phyloP scores from a whole-genome alignment of 2,113 vertebrate genomes.

The Tursiops truncatus region DNA sequence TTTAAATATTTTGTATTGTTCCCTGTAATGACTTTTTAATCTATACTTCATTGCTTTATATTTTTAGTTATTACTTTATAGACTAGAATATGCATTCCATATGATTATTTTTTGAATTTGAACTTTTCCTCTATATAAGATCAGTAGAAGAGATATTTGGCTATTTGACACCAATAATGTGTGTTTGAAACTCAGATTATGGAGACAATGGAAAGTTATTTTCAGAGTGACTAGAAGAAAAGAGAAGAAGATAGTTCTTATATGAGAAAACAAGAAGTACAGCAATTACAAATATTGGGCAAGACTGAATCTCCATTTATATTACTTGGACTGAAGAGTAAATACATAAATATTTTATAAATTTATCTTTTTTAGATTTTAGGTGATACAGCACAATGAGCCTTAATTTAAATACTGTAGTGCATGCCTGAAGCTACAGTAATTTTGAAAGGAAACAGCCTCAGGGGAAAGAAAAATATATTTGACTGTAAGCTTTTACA shows the following conservation, averaged over 20 bases:
- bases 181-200: not conserved
- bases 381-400: not conserved
- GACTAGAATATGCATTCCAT: not conserved
- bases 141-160: not conserved
- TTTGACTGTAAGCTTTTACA: not conserved
- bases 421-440: not conserved
- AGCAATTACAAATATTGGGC: not conserved
- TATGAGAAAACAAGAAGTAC: not conserved
- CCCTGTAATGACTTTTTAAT: not conserved
- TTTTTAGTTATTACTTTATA: not conserved
- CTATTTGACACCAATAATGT: constrained; percentile 7
- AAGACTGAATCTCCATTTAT: not conserved
- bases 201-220: not conserved
- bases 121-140: not conserved
- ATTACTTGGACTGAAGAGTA: not conserved
- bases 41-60: not conserved
- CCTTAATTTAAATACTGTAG: not conserved
- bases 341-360: not conserved
- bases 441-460: not conserved
- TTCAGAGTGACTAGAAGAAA: not conserved
- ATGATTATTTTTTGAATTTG: not conserved
- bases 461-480: not conserved
- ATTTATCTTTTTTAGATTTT: not conserved
- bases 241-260: not conserved
- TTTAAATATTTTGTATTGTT: not conserved